Percentiles rank a stretch among this genome's conserved stretches.
Evolutionary conservation across 2,888 invertebrate genomes (phyloP).

Genomic region (Scaptodrosophila latifasciaeformis): DNA sequence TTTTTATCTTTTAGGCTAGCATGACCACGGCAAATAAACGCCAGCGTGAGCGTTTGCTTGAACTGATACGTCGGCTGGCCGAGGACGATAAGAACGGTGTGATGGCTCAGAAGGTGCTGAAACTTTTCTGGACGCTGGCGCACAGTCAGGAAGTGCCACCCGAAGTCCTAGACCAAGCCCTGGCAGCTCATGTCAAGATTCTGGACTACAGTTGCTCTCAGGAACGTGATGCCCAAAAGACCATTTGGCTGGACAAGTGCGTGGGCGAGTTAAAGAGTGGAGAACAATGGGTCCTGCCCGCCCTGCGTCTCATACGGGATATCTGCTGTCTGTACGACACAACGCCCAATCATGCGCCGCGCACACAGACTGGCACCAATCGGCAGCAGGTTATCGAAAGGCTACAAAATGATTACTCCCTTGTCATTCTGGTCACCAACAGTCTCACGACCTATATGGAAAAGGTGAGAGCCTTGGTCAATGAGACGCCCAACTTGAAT

Average conservation of each 20-base stretch:
- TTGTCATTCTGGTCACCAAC: constrained; percentile 94
- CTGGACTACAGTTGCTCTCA: constrained; percentile 98
- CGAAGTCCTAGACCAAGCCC: constrained; percentile 97
- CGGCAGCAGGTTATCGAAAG: constrained; percentile 88
- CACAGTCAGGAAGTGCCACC: constrained; percentile 97
- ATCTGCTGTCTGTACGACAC: constrained; percentile 96
- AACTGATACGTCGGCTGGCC: constrained; percentile 94
- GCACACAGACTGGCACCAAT: constrained; percentile 76
- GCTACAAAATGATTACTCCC: constrained; percentile 91
- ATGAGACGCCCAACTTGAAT: constrained; percentile 82
- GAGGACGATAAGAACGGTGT: constrained; percentile 99
- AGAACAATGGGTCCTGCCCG: constrained; percentile 95
- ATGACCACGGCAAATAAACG: constrained; percentile 98
- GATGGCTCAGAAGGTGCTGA: constrained; percentile 97
- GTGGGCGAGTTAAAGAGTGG: constrained; percentile 94
- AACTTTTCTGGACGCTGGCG: constrained; percentile 96
- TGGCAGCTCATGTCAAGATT: constrained; percentile 96
- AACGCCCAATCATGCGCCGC: constrained; percentile 71
- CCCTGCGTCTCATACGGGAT: constrained; percentile 95
- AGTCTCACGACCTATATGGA: constrained; percentile 95
- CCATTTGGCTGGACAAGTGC: constrained; percentile 95
- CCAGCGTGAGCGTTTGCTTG: constrained; percentile 95
- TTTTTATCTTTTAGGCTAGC: constrained; percentile 79
- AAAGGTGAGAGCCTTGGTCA: constrained; percentile 79
- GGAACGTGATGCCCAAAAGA: constrained; percentile 96